phyloP scores from a whole-genome alignment of 1,140 invertebrate species.

The Brachionus manjavacas region DNA sequence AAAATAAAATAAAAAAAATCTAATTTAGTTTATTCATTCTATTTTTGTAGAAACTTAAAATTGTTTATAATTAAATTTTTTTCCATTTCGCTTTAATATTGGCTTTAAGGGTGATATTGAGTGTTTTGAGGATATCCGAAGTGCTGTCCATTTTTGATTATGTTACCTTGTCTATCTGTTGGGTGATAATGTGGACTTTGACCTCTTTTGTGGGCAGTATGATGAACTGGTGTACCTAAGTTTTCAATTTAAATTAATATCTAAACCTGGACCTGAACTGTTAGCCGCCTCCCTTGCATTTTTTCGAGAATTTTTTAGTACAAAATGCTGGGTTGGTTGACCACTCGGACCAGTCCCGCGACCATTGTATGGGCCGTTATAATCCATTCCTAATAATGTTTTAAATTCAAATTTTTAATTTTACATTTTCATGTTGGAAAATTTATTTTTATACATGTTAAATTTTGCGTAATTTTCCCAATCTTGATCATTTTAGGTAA shows the following conservation, averaged over 20 bases:
- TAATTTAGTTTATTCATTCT: too few relatives aligned
- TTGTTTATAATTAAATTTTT: too few relatives aligned
- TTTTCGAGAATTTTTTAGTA: not conserved
- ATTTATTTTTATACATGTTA: not conserved
- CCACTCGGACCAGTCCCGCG: conserved; percentile 16
- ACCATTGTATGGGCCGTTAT: not conserved
- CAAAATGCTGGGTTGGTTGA: not conserved
- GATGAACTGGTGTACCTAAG: conserved; percentile 18
- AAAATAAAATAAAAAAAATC: too few relatives aligned
- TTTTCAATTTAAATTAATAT: too few relatives aligned
- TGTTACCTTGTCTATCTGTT: conserved; percentile 9
- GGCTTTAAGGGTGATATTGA: not conserved
- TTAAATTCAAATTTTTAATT: not conserved
- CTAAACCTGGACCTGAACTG: not conserved
- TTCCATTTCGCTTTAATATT: too few relatives aligned
- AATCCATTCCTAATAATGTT: not conserved
- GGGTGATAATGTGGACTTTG: conserved; percentile 13
- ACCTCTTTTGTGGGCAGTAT: not conserved
- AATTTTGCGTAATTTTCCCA: not conserved
- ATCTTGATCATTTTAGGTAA: not conserved
- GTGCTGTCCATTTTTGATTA: conserved; percentile 24
- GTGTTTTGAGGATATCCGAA: not conserved
- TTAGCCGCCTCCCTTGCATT: not conserved
- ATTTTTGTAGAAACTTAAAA: too few relatives aligned
- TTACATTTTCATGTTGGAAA: not conserved